These are phyloP conservation scores for Candidula unifasciata DNA, from an alignment of 2,888 invertebrate species.

Conservation along the genomic window DNA sequence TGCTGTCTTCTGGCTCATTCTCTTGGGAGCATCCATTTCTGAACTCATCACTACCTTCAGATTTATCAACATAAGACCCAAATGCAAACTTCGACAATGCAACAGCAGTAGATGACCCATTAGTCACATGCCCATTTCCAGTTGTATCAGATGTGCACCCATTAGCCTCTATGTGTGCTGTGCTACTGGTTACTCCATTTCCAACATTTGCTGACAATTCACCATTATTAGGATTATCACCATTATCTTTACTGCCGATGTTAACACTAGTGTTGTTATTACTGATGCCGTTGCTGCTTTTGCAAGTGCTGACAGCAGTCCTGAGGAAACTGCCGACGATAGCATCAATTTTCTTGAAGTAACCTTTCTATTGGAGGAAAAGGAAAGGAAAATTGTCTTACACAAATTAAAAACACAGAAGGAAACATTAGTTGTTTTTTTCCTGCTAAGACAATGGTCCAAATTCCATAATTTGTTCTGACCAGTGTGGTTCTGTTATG, in stretches of 20 bases:
- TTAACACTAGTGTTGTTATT: not conserved
- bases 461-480: no score
- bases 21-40: not conserved
- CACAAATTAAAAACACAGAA: not conserved
- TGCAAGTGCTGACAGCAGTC: not conserved
- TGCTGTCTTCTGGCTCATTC: not conserved
- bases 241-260: not conserved
- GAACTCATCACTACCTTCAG: not conserved
- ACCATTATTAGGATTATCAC: not conserved
- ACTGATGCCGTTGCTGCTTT: not conserved
- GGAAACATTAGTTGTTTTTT: no score
- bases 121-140: not conserved
- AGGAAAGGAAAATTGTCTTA: not conserved
- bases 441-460: no score
- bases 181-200: not conserved
- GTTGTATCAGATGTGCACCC: not conserved
- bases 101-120: not conserved
- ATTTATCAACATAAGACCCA: not conserved
- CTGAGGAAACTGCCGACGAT: slow-evolving; percentile 46
- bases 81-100: slow-evolving; percentile 19
- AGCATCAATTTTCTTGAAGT: slow-evolving; percentile 63
- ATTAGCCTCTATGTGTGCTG: not conserved
- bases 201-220: not conserved
- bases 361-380: slow-evolving; percentile 63
- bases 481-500: no score